phyloP scores from a whole-genome alignment of 2,797 vertebrate genomes.

The Sebastes variabilis region DNA sequence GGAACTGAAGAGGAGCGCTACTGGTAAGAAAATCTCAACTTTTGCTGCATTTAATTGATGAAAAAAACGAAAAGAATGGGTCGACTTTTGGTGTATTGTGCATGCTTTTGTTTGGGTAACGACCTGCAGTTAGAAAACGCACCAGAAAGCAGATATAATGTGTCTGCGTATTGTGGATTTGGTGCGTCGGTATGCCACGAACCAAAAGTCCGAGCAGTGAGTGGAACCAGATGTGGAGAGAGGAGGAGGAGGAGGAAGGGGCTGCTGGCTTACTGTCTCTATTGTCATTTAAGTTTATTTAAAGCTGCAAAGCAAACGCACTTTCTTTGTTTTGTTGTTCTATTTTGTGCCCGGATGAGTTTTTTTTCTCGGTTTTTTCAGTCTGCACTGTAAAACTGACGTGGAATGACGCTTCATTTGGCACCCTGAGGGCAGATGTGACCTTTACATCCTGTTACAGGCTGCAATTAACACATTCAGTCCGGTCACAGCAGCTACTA shows the following conservation, averaged over 20 bases:
- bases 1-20: slow-evolving; percentile 72
- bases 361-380: not conserved
- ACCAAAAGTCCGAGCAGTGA: slow-evolving; percentile 82
- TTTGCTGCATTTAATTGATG: slow-evolving; percentile 20
- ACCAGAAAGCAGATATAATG: not conserved
- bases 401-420: slow-evolving; percentile 45
- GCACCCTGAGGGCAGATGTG: slow-evolving; percentile 72
- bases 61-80: slow-evolving; percentile 3
- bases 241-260: slow-evolving; percentile 49
- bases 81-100: not conserved
- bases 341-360: not conserved
- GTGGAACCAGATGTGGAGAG: slow-evolving; percentile 86
- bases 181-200: slow-evolving; percentile 81
- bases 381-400: slow-evolving; percentile 8
- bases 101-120: not conserved
- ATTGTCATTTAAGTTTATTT: not conserved
- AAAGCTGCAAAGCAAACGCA: not conserved
- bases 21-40: slow-evolving; percentile 72
- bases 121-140: not conserved
- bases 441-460: slow-evolving; percentile 76
- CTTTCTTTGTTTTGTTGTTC: not conserved
- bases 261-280: slow-evolving; percentile 51
- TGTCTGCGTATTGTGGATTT: slow-evolving; percentile 19
- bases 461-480: slow-evolving; percentile 66
- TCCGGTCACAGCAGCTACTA: not conserved